Conservation (phyloP, 2,888 invertebrate genomes). For the Eretmocerus hayati region DNA sequence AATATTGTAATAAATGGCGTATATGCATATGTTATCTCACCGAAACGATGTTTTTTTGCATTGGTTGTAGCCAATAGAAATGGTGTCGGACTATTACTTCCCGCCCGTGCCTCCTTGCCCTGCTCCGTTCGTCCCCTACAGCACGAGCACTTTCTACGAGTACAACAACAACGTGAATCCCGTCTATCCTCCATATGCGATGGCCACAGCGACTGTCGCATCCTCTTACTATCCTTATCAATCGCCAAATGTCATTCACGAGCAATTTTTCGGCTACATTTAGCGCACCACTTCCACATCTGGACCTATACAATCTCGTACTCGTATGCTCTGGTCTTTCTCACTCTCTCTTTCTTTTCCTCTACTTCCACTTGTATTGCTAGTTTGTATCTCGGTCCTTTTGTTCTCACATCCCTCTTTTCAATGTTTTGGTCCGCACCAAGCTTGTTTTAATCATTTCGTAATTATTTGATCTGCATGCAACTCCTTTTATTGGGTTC, state of each 20-base stretch:
- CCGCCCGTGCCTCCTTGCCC: conserved; percentile 47
- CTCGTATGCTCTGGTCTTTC: not conserved
- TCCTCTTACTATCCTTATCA: conserved; percentile 43
- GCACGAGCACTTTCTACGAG: conserved; percentile 31
- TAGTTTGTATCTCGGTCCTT: no score
- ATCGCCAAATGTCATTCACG: conserved; percentile 53
- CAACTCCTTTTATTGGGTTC: no score
- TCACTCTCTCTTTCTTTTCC: not conserved
- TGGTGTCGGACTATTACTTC: conserved; percentile 70
- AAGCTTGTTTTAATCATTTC: no score
- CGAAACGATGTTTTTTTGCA: conserved; percentile 23
- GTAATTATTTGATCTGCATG: no score
- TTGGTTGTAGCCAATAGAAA: conserved; percentile 61
- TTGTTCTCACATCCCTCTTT: no score
- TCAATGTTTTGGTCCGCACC: no score
- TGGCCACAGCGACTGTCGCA: no score
- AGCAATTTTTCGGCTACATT: conserved; percentile 47
- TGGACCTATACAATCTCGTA: no score
- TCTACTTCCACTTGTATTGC: no score
- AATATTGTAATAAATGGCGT: no score
- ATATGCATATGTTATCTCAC: no score
- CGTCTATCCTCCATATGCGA: conserved; percentile 25
- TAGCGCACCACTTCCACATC: conserved; percentile 21
- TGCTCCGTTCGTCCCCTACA: conserved; percentile 36
- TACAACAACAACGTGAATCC: conserved; percentile 39